Base-by-base conservation (phyloP, 2,797 vertebrate species). In the Apogon talboti region DNA sequence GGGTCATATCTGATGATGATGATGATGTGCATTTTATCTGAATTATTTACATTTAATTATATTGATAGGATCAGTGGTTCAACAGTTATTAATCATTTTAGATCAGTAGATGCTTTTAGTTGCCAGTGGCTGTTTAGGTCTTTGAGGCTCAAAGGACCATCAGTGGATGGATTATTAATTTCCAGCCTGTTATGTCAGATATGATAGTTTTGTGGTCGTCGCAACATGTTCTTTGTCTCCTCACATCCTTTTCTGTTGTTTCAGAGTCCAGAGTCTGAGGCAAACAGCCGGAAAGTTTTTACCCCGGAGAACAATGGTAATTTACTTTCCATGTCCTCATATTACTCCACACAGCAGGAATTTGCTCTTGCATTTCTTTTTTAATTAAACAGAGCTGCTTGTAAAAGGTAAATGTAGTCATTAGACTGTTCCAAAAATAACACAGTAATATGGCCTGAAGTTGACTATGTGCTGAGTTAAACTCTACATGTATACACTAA, bases 271-370 rank as follows among this genome's bases (percentile, higher is more conserved):
- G 87, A 84, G 44, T 72, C 85, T 28, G 93, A 93, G 7, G 51
- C 80, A 1, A 85, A 72, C 73, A 15, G 53, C 66, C 84, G 85
- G 67, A 92, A 90, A 69, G 50, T 18, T 35, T 85, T 88, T 2
- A 73, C 74, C 9, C 19, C 85, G 0, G 92, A 94, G 58, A 88
- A 51, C 63, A 93, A 89, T 18, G 87, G 94, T 94, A 83, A 89
- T 33, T 63, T 11, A 38, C 12, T 21, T 21, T 66, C 38, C 15
- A 35, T 41, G 11, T 66, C 46, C 21, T 44, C n/a, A 37, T 11
- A 6, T 51, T 21, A 51, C 48, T 56, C 10, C 1, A 35, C 18
- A 10, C 14, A 15, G 43, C 1, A 11, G 13, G 49, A 58, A 51
- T 55, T 21, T 7, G 13, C 10, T 40, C 57, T 42, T 10, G 24